Evolutionary conservation across 1,140 invertebrate genomes (phyloP).

Genomic region (Eciton burchellii): DNA sequence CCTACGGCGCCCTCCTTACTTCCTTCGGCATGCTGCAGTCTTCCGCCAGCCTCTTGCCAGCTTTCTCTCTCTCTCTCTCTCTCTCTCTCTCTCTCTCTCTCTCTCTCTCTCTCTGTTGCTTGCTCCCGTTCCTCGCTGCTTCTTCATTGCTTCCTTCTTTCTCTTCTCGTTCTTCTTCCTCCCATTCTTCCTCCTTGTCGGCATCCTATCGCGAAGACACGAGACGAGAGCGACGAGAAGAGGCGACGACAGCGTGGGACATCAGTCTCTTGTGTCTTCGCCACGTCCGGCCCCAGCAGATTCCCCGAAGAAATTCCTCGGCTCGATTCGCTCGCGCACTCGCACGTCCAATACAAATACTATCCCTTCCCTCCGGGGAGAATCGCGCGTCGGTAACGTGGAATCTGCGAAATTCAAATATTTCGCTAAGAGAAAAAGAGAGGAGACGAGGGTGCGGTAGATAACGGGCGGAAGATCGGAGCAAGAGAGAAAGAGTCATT

Average conservation of each 20-base stretch:
- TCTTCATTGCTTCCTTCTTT: slow-evolving; percentile 21
- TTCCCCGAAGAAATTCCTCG: slow-evolving; percentile 78
- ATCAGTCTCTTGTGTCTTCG: slow-evolving; percentile 77
- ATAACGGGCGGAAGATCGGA: slow-evolving; percentile 1
- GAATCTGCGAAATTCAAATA: slow-evolving; percentile 79
- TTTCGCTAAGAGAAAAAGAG: slow-evolving; percentile 54
- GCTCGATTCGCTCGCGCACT: slow-evolving; percentile 74
- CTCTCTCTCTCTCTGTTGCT: not conserved
- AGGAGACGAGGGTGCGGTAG: not conserved
- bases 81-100: slow-evolving; percentile 1
- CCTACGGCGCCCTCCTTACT: slow-evolving; percentile 64
- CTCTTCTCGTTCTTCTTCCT: not conserved
- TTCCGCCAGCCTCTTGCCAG: slow-evolving; percentile 33
- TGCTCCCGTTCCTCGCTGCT: not conserved
- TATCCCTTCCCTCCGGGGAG: slow-evolving; percentile 46
- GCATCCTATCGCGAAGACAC: slow-evolving; percentile 53
- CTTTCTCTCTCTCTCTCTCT: not conserved
- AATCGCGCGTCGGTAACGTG: slow-evolving; percentile 59
- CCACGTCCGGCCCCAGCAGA: slow-evolving; percentile 72
- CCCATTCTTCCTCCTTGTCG: slow-evolving; percentile 37
- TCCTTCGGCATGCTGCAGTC: slow-evolving; percentile 42
- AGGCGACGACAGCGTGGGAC: slow-evolving; percentile 65
- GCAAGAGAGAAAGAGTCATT: slow-evolving; percentile 16
- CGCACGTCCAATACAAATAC: slow-evolving; percentile 77
- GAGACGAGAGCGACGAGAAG: slow-evolving; percentile 53